Evolutionary conservation across 2,113 vertebrate species (phyloP).

Genomic region (Aspiorhynchus laticeps): DNA sequence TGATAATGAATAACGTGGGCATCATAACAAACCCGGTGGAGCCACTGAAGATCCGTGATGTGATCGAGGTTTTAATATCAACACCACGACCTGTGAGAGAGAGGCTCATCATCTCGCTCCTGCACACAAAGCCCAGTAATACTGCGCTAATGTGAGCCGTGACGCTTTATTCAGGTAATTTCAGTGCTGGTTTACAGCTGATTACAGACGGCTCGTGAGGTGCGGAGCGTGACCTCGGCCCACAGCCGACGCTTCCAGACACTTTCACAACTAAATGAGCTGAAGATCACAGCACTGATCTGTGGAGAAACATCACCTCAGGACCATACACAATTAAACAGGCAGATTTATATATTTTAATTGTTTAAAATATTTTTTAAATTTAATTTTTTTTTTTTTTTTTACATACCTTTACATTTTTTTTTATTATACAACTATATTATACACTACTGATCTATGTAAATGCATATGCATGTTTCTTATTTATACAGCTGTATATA

Average conservation of each 20-base stretch:
- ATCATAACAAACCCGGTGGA: neutral
- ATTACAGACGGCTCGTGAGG: slow-evolving; percentile 27
- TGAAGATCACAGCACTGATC: neutral
- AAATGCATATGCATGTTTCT: too few species aligned
- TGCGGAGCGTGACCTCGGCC: neutral
- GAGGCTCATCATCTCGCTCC: slow-evolving; percentile 31
- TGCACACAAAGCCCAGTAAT: slow-evolving; percentile 17
- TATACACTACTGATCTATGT: too few species aligned
- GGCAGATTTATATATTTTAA: too few species aligned
- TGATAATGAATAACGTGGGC: slow-evolving; percentile 8
- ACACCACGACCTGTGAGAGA: slow-evolving; percentile 26
- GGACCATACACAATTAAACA: too few species aligned
- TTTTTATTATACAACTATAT: too few species aligned
- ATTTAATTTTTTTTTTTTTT: too few species aligned
- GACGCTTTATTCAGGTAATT: slow-evolving; percentile 1
- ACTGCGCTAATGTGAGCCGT: slow-evolving; percentile 11
- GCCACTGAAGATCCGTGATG: slow-evolving; percentile 5
- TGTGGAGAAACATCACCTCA: too few species aligned
- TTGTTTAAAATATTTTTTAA: too few species aligned
- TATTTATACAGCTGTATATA: too few species aligned
- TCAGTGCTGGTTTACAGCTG: slow-evolving; percentile 4
- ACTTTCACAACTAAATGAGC: neutral
- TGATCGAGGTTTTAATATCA: slow-evolving; percentile 34
- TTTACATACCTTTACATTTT: too few species aligned
- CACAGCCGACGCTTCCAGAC: neutral